These are phyloP conservation scores for Norana najaformis DNA, from an alignment of 2,888 invertebrate genomes.

Conservation along the genomic window DNA sequence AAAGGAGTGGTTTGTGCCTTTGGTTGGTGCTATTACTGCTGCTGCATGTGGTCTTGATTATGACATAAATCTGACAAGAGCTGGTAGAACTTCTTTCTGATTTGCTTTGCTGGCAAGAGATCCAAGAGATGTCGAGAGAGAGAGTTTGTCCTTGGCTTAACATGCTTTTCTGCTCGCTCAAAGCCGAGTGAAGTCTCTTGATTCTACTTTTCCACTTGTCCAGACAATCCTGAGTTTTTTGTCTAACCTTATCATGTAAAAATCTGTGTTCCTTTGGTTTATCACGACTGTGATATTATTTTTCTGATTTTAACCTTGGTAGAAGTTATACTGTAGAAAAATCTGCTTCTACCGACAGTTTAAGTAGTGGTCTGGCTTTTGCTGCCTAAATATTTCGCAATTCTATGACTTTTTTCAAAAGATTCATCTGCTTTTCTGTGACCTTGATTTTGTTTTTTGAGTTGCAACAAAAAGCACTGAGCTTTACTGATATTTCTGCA, in stretches of 20 bases:
- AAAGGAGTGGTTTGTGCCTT: neutral
- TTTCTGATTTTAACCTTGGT: neutral
- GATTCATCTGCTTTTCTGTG: neutral
- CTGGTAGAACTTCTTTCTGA: neutral
- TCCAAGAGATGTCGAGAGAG: neutral
- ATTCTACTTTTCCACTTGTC: slow-evolving; percentile 4
- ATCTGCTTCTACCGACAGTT: neutral
- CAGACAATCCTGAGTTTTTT: neutral
- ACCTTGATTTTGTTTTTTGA: neutral
- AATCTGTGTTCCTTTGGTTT: neutral
- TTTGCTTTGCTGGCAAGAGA: neutral
- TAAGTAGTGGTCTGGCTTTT: neutral
- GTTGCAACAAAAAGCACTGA: neutral
- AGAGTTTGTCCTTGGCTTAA: neutral
- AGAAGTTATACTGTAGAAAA: neutral
- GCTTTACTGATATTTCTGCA: neutral
- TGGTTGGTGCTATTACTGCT: neutral
- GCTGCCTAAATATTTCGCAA: neutral
- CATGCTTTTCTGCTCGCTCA: neutral
- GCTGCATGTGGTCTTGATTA: neutral
- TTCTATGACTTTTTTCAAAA: neutral
- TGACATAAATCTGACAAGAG: neutral
- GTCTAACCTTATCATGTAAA: neutral
- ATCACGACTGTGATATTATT: neutral
- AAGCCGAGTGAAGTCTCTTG: neutral